Percentiles rank a stretch among this genome's conserved stretches.
Conservation (phyloP, 2,888 invertebrate genomes). For the Polydrusus tereticollis region DNA sequence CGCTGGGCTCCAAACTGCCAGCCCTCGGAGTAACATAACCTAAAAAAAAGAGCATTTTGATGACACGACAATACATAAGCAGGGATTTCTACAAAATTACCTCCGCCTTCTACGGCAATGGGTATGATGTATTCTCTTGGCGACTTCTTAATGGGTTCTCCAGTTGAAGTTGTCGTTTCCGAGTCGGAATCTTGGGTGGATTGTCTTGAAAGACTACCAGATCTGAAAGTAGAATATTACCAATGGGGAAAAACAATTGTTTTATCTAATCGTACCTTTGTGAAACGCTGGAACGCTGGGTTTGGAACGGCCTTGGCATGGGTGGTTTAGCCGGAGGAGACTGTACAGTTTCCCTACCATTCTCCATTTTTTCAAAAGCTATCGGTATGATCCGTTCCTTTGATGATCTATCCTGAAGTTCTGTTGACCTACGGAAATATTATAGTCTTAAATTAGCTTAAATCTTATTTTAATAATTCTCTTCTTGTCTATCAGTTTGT, state of each 20-base stretch:
- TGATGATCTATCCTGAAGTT: constrained; percentile 55
- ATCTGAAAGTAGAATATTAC: constrained; percentile 53
- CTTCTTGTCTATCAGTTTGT: too few species aligned
- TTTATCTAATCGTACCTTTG: constrained; percentile 64
- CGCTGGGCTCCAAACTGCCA: constrained; percentile 82
- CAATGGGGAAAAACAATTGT: neutral
- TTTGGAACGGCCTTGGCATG: constrained; percentile 67
- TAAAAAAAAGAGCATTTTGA: neutral
- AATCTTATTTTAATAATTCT: too few species aligned
- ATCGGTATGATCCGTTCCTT: constrained; percentile 80
- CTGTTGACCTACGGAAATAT: neutral
- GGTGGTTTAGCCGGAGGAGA: constrained; percentile 67
- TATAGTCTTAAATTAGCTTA: neutral
- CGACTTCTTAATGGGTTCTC: constrained; percentile 87
- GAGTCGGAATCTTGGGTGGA: constrained; percentile 81
- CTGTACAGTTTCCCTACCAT: constrained; percentile 58
- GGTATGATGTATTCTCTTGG: constrained; percentile 93
- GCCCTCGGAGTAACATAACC: constrained; percentile 82
- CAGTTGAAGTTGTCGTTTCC: constrained; percentile 71
- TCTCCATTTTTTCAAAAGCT: constrained; percentile 66
- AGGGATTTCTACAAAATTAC: neutral
- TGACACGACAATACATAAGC: too few species aligned
- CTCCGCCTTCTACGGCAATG: constrained; percentile 92
- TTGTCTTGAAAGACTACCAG: constrained; percentile 71
- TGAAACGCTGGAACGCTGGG: constrained; percentile 67